These are phyloP conservation scores for Colossoma macropomum DNA, from an alignment of 2,113 vertebrate genomes.

Conservation along the genomic window DNA sequence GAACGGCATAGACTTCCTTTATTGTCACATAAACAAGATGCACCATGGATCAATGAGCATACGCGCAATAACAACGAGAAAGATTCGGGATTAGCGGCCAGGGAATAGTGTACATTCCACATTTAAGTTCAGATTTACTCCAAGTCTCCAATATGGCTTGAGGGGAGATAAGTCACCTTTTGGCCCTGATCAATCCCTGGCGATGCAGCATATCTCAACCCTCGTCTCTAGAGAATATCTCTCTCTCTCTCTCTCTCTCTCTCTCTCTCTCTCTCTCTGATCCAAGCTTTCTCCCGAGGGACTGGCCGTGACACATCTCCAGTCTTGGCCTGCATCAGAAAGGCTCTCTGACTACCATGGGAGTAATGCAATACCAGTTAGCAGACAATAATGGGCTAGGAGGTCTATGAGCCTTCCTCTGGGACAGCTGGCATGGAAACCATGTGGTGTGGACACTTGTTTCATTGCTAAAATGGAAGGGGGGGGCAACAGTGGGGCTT, in stretches of 20 bases:
- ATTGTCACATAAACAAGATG: conserved; percentile 4
- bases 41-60: neutral
- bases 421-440: conserved; percentile 13
- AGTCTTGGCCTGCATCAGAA: neutral
- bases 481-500: neutral
- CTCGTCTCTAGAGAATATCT: neutral
- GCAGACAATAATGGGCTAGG: conserved; percentile 35
- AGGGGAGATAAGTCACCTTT: conserved; percentile 9
- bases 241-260: neutral
- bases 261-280: conserved; percentile 6
- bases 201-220: neutral
- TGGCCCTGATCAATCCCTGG: conserved; percentile 17
- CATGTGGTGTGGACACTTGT: neutral
- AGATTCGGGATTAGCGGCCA: neutral
- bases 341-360: conserved; percentile 38
- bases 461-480: no score
- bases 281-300: conserved; percentile 28
- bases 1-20: neutral
- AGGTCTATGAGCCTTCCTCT: neutral
- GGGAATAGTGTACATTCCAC: neutral
- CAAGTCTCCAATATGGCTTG: neutral
- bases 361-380: conserved; percentile 47
- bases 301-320: conserved; percentile 22
- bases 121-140: neutral
- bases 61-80: neutral